These are phyloP conservation scores for Balearica regulorum DNA, from an alignment of 2,797 vertebrate genomes.

Conservation along the genomic window DNA sequence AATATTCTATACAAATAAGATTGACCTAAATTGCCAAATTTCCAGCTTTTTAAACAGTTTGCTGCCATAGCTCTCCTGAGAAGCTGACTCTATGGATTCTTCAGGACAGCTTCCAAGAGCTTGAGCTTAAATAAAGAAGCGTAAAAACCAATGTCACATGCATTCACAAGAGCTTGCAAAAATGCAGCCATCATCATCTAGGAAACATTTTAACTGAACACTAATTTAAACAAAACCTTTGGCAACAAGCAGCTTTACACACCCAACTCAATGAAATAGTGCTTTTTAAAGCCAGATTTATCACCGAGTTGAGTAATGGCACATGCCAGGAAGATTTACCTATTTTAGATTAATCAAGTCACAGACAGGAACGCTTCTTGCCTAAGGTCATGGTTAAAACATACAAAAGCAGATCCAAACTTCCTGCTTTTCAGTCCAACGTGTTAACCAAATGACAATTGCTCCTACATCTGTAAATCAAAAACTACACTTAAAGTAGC, in stretches of 20 bases:
- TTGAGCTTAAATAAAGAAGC: not conserved
- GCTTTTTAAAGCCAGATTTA: not conserved
- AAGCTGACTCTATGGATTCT: not conserved
- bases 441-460: not conserved
- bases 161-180: not conserved
- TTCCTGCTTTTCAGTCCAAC: not conserved
- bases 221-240: not conserved
- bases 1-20: not conserved
- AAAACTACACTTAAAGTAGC: not conserved
- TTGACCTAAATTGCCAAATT: not conserved
- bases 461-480: not conserved
- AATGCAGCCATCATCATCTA: not conserved
- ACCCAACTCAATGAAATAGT: not conserved
- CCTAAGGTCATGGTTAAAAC: not conserved
- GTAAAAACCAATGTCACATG: fast-evolving
- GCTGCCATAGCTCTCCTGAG: not conserved
- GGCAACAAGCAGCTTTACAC: not conserved
- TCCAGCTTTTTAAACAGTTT: not conserved
- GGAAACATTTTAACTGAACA: not conserved
- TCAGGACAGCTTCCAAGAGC: not conserved
- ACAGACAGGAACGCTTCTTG: not conserved
- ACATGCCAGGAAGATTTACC: not conserved
- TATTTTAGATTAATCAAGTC: not conserved
- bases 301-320: not conserved
- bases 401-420: not conserved